Evolutionary conservation across 2,888 invertebrate species (phyloP).

Genomic region (Ophioninae sp.): DNA sequence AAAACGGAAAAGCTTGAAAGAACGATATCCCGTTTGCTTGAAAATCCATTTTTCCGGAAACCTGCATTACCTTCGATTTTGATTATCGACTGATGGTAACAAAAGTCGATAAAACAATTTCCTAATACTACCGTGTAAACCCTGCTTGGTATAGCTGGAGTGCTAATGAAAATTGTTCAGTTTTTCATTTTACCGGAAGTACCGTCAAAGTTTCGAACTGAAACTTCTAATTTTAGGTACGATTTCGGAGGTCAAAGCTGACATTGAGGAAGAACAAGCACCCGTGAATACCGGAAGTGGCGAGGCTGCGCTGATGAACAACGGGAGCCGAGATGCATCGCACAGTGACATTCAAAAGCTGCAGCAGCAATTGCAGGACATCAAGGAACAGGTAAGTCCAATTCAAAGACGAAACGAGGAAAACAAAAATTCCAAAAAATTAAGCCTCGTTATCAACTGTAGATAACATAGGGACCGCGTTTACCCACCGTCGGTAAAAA

Average conservation of each 20-base stretch:
- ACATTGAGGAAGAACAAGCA: slow-evolving; percentile 80
- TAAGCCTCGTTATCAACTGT: background rate
- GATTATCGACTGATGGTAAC: background rate
- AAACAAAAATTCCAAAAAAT: background rate
- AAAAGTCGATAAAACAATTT: background rate
- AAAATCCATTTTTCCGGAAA: background rate
- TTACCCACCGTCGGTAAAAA: background rate
- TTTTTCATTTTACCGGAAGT: background rate
- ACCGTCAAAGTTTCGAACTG: background rate
- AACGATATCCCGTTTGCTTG: background rate
- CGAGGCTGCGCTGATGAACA: slow-evolving; percentile 84
- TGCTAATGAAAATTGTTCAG: no score
- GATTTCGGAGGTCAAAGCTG: slow-evolving; percentile 82
- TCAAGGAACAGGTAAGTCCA: slow-evolving; percentile 91
- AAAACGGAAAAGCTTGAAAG: background rate
- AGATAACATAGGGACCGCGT: background rate
- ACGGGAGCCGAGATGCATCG: slow-evolving; percentile 86
- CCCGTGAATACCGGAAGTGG: slow-evolving; percentile 71
- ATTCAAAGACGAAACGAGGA: background rate
- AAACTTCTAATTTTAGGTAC: slow-evolving; percentile 76
- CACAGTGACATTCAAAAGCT: slow-evolving; percentile 92
- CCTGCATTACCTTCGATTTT: background rate
- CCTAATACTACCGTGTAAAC: background rate
- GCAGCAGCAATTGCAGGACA: slow-evolving; percentile 97
- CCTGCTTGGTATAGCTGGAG: no score